phyloP scores from a whole-genome alignment of 2,888 invertebrate species.

The Adela reaumurella region DNA sequence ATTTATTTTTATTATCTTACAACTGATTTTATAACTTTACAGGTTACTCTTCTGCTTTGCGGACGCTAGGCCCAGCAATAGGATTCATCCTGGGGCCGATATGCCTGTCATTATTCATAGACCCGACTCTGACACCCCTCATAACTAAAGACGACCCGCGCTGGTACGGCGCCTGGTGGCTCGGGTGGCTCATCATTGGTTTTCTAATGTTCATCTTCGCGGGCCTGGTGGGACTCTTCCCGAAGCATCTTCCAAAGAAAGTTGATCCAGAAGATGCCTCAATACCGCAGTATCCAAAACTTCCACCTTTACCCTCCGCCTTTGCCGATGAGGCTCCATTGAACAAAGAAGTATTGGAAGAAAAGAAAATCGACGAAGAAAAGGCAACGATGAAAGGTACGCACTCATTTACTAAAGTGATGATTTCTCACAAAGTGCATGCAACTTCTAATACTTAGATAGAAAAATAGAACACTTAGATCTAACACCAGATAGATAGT shows the following conservation, averaged over 20 bases:
- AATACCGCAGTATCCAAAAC: constrained; percentile 12
- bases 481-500: no score
- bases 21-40: constrained; percentile 12
- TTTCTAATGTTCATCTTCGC: constrained; percentile 56
- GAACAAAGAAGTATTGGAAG: neutral
- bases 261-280: neutral
- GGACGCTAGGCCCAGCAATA: constrained; percentile 55
- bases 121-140: constrained; percentile 56
- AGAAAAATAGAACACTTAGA: no score
- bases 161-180: constrained; percentile 77
- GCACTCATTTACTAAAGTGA: no score
- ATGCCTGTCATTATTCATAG: constrained; percentile 41
- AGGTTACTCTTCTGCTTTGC: constrained; percentile 45
- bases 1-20: constrained; percentile 4
- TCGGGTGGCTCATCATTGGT: constrained; percentile 61
- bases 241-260: constrained; percentile 46
- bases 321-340: constrained; percentile 7
- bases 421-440: no score
- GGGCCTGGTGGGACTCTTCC: constrained; percentile 62
- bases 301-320: constrained; percentile 12
- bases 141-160: constrained; percentile 60
- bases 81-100: constrained; percentile 56
- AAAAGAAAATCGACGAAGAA: neutral
- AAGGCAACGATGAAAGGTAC: constrained; percentile 10
- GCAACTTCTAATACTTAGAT: no score